Evolutionary conservation across 2,888 invertebrate species (phyloP).

Genomic region (Drosophila anomalata): DNA sequence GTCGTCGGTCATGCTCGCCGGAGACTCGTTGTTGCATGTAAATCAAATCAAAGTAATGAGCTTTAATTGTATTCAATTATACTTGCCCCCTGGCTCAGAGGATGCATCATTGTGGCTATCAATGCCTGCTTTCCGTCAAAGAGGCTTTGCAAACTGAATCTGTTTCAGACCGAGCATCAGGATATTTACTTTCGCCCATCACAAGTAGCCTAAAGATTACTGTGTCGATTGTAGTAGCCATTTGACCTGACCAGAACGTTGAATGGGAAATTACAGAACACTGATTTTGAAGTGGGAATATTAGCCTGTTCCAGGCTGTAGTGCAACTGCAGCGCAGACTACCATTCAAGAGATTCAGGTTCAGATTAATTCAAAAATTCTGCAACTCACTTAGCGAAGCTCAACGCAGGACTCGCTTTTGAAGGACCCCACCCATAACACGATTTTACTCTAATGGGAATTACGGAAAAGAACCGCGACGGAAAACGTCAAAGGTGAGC

Average conservation of each 20-base stretch:
- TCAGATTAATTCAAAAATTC: not conserved
- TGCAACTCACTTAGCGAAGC: not conserved
- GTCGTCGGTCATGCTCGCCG: not conserved
- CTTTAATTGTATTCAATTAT: conserved; percentile 60
- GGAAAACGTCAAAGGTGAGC: conserved; percentile 25
- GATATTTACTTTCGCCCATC: not conserved
- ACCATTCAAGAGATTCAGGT: not conserved
- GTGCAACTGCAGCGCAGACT: no score
- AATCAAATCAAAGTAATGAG: conserved; percentile 51
- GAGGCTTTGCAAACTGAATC: not conserved
- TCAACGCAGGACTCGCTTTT: not conserved
- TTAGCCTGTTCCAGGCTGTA: no score
- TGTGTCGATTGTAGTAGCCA: no score
- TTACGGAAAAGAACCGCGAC: conserved; percentile 15
- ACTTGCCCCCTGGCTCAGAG: conserved; percentile 51
- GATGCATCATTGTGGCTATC: conserved; percentile 48
- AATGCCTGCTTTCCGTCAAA: not conserved
- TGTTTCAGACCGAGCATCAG: not conserved
- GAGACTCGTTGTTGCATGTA: conserved; percentile 21
- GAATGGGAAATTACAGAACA: no score
- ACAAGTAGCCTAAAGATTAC: not conserved
- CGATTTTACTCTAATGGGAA: conserved; percentile 15
- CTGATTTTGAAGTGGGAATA: no score
- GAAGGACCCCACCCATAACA: not conserved
- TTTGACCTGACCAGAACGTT: no score